Base-by-base conservation (phyloP, 2,113 vertebrate species). In the Prunella fulvescens region DNA sequence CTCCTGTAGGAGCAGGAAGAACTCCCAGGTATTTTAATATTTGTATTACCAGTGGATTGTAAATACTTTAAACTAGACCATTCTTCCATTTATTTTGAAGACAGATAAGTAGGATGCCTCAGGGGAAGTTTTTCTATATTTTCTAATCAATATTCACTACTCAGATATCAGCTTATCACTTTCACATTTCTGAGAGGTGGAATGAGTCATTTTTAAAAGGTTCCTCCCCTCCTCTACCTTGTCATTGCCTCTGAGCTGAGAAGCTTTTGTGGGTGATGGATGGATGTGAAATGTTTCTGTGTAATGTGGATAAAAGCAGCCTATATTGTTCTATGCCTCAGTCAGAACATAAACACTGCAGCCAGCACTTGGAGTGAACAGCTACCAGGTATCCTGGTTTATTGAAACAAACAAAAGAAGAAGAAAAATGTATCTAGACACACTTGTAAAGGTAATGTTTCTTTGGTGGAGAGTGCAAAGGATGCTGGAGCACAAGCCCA, bases 131-230 rank as follows among this genome's bases (percentile, higher is more conserved):
- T 83, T 83, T 62, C 88, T 82, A 81, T 94, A 93, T 88, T 93
- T 95, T 89, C 91, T 94, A 89, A 97, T 96, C 95, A 93, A 97
- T 97, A 95, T 97, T 97, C 92, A 93, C 80, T 90, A 92, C 82
- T 96, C 48, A 86, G 90, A 73, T 87, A 95, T 86, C 94, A 90
- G 51, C 80, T 92, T 94, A 93, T 91, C 90, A 67, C 86, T 94
- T 96, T 95, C 88, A 94, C 87, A 90, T 92, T 96, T 96, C 77
- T 87, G 77, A 93, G 92, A 93, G 79, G 86, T 88, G 67, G 69
- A 96, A 90, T 94, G 85, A 96, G 88, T 93, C 82, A 48, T 86
- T 92, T 90, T 81, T 77, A 87, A 94, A 92, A 88, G 70, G 51
- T 82, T 96, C 67, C 74, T 62, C 67, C 64, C 47, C 28, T 15